Percentiles rank a stretch among this genome's conserved stretches.
These are phyloP conservation scores for Jaculus jaculus DNA, from an alignment of 2,113 vertebrate genomes.

Conservation along the genomic window DNA sequence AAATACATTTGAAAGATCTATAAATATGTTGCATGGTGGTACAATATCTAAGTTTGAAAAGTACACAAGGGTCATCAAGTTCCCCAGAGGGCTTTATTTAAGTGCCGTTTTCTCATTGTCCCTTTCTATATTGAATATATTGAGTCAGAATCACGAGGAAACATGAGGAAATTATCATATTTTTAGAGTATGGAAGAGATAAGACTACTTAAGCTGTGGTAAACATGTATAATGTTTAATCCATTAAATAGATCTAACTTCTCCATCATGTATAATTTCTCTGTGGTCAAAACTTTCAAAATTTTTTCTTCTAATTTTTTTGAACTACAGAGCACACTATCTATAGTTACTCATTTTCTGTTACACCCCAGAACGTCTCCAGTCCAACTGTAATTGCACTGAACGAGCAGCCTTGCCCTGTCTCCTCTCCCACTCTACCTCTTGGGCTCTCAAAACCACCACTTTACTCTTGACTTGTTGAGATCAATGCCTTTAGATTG, in stretches of 20 bases:
- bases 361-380: neutral
- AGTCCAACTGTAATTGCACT: too few species aligned
- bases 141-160: neutral
- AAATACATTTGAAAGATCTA: too few species aligned
- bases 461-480: neutral
- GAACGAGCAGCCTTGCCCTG: neutral
- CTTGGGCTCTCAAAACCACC: neutral
- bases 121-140: neutral
- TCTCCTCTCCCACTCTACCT: neutral
- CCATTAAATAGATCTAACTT: too few species aligned
- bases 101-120: too few species aligned
- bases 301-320: neutral
- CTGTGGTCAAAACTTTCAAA: neutral
- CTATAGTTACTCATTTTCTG: too few species aligned
- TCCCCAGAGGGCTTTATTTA: too few species aligned
- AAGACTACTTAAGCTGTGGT: neutral
- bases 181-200: neutral
- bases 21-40: too few species aligned
- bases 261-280: too few species aligned
- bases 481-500: neutral
- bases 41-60: too few species aligned
- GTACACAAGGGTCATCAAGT: too few species aligned
- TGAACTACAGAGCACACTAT: neutral
- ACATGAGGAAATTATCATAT: neutral
- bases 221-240: neutral